Conservation (phyloP, 1,140 invertebrate genomes). For the Micrasema longulum region DNA sequence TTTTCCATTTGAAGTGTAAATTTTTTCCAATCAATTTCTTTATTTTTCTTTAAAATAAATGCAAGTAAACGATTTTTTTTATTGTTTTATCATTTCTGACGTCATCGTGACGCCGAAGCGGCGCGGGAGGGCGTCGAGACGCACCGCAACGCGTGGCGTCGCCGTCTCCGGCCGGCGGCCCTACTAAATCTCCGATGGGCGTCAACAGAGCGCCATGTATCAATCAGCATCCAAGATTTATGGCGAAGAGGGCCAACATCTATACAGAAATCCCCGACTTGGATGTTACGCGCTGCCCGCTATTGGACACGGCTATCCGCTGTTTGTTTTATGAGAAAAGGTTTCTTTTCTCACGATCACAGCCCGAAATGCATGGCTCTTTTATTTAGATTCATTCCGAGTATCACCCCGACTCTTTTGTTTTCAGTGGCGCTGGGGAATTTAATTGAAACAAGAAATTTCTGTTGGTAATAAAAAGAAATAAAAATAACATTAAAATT, state of each 20-base stretch:
- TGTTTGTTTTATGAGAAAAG: conserved; percentile 33
- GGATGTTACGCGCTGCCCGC: conserved; percentile 9
- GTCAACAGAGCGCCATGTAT: conserved; percentile 69
- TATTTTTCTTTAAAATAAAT: no score
- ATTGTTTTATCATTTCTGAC: no score
- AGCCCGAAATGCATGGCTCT: conserved; percentile 16
- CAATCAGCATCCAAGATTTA: conserved; percentile 67
- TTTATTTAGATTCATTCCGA: conserved; percentile 32
- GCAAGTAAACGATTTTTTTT: no score
- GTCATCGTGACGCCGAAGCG: no score
- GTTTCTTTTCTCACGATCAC: conserved; percentile 28
- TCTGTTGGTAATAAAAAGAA: no score
- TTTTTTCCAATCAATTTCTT: no score
- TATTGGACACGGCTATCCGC: conserved; percentile 11
- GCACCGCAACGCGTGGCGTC: conserved; percentile 19
- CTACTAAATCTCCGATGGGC: conserved; percentile 70
- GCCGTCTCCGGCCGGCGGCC: conserved; percentile 49
- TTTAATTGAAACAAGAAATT: neutral
- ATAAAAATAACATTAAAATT: no score
- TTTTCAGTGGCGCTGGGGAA: neutral
- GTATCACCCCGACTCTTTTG: conserved; percentile 3
- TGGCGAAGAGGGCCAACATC: conserved; percentile 54
- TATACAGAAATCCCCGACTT: conserved; percentile 49
- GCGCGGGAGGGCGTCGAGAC: neutral
- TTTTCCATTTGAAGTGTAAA: no score